phyloP scores from a whole-genome alignment of 2,113 vertebrate species.

The Campylomormyrus tamandua region DNA sequence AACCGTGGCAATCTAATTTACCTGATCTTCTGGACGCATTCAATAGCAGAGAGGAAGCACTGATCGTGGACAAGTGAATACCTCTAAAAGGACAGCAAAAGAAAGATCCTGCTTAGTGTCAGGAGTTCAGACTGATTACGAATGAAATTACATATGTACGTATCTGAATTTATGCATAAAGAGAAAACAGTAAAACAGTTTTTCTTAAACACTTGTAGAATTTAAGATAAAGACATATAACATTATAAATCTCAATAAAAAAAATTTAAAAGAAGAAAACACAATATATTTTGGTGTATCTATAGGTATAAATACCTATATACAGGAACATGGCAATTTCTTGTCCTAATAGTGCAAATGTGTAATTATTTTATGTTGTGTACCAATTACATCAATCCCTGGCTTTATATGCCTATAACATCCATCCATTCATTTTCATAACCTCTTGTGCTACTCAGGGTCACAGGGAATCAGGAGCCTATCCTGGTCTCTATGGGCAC shows the following conservation, averaged over 20 bases:
- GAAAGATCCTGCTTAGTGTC: neutral
- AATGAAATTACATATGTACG: neutral
- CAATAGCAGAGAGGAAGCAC: constrained; percentile 11
- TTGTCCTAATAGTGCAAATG: neutral
- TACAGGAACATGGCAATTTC: neutral
- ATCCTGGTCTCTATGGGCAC: neutral
- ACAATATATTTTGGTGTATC: neutral
- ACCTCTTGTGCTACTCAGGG: neutral
- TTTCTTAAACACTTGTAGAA: neutral
- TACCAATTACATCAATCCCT: neutral
- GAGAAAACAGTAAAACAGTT: neutral
- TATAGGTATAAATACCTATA: neutral
- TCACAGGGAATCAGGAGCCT: neutral
- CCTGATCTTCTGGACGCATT: constrained; percentile 13
- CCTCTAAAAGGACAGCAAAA: neutral
- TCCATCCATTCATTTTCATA: neutral
- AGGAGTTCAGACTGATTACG: neutral
- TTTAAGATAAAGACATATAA: neutral
- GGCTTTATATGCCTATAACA: neutral
- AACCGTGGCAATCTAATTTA: neutral
- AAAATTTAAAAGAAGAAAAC: neutral
- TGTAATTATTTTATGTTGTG: neutral
- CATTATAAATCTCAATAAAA: neutral
- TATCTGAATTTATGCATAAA: neutral
- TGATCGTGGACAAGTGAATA: constrained; percentile 6